phyloP scores from a whole-genome alignment of 2,888 invertebrate species.

The Netelia fuscicornis region DNA sequence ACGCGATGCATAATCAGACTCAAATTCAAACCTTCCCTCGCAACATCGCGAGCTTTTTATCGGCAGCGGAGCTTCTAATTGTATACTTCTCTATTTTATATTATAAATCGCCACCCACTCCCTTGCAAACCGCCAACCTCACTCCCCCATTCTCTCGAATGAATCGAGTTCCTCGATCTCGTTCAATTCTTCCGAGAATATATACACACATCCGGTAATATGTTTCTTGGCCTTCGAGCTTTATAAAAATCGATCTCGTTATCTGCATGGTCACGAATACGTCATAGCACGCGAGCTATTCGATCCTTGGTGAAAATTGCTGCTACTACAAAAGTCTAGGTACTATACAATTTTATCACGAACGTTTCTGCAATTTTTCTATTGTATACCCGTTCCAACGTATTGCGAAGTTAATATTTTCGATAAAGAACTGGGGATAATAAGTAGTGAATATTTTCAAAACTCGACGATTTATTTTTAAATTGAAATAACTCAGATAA shows the following conservation, averaged over 20 bases:
- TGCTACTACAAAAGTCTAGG: not conserved
- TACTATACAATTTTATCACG: conserved; percentile 6
- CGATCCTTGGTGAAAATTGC: conserved; percentile 54
- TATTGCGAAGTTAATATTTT: not conserved
- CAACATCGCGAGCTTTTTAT: conserved; percentile 63
- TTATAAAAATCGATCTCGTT: conserved; percentile 59
- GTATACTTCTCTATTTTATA: conserved; percentile 20
- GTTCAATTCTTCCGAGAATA: conserved; percentile 58
- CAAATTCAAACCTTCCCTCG: conserved; percentile 42
- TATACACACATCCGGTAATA: conserved; percentile 14
- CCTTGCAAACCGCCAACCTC: no score
- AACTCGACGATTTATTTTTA: no score
- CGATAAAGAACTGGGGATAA: not conserved
- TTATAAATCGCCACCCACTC: not conserved
- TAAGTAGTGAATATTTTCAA: no score
- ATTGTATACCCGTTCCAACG: not conserved
- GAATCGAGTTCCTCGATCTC: conserved; percentile 55
- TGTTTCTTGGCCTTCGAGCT: conserved; percentile 55
- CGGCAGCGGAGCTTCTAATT: conserved; percentile 61
- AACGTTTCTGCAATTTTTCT: not conserved
- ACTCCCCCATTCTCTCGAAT: not conserved
- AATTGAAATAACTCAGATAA: no score
- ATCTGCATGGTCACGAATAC: conserved; percentile 65
- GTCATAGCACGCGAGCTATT: conserved; percentile 61
- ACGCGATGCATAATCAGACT: conserved; percentile 70